phyloP scores from a whole-genome alignment of 2,797 vertebrate genomes.

The Pogonophryne albipinna region DNA sequence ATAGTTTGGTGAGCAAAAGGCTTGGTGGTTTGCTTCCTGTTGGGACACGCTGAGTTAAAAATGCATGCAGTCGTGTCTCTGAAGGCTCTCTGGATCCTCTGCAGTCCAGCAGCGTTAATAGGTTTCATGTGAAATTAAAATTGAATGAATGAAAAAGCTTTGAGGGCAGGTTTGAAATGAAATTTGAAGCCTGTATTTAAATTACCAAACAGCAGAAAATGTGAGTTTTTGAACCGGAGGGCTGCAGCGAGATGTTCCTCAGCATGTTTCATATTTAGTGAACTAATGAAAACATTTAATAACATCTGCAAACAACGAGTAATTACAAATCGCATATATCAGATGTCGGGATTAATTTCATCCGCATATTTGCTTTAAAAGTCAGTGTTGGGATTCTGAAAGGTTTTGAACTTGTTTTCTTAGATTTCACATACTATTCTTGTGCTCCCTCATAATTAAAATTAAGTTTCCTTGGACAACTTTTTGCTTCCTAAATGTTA shows the following conservation, averaged over 20 bases:
- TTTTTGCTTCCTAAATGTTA: not conserved
- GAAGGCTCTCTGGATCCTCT: not conserved
- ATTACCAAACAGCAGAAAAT: slow-evolving; percentile 2
- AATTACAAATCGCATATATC: not conserved
- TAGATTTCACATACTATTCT: not conserved
- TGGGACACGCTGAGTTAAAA: not conserved
- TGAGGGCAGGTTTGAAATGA: slow-evolving; percentile 16
- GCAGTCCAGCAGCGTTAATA: not conserved
- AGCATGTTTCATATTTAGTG: slow-evolving; percentile 10
- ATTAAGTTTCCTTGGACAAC: not conserved
- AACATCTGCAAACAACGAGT: slow-evolving; percentile 7
- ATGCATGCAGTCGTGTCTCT: not conserved
- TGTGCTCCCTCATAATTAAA: not conserved
- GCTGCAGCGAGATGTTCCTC: slow-evolving; percentile 5
- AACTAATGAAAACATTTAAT: slow-evolving; percentile 13
- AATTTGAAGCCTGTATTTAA: slow-evolving; percentile 37
- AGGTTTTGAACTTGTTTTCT: not conserved
- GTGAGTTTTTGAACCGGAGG: not conserved
- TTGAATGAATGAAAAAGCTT: slow-evolving; percentile 26
- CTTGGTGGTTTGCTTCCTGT: not conserved
- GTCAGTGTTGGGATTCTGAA: no score
- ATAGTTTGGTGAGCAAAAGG: not conserved
- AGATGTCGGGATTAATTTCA: not conserved
- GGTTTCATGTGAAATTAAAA: slow-evolving; percentile 25
- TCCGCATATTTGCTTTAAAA: not conserved